Percentiles rank a stretch among this genome's conserved stretches.
Conservation (phyloP, 2,113 vertebrate genomes). For the Choloepus hoffmanni region DNA sequence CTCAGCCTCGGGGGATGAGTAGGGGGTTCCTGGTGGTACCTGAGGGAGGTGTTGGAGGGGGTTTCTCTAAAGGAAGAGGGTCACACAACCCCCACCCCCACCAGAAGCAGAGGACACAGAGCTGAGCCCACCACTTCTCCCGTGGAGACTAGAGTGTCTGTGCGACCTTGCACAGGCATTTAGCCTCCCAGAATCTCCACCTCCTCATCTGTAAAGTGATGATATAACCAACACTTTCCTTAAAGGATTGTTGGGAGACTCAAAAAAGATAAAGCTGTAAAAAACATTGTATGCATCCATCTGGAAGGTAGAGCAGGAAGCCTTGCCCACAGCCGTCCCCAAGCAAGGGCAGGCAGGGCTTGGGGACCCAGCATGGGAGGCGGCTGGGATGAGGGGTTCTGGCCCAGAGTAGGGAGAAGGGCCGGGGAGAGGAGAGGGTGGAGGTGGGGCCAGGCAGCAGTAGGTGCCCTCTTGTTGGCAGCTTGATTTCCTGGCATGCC, state of each 20-base stretch:
- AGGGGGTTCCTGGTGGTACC: neutral
- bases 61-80: neutral
- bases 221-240: neutral
- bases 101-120: neutral
- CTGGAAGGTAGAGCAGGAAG: neutral
- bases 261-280: neutral
- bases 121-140: neutral
- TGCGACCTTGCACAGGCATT: neutral
- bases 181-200: neutral
- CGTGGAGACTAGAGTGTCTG: neutral
- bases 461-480: neutral
- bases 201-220: neutral
- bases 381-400: neutral
- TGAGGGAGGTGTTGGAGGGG: neutral
- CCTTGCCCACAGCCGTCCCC: neutral
- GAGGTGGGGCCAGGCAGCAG: rapidly evolving
- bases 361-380: neutral
- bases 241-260: neutral
- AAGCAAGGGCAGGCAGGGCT: neutral
- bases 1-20: neutral
- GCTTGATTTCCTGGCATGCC: neutral
- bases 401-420: neutral
- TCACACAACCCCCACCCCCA: neutral
- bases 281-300: neutral
- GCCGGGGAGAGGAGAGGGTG: too few relatives aligned